Conservation (phyloP, 2,797 vertebrate species). For the Eulemur rubriventer region DNA sequence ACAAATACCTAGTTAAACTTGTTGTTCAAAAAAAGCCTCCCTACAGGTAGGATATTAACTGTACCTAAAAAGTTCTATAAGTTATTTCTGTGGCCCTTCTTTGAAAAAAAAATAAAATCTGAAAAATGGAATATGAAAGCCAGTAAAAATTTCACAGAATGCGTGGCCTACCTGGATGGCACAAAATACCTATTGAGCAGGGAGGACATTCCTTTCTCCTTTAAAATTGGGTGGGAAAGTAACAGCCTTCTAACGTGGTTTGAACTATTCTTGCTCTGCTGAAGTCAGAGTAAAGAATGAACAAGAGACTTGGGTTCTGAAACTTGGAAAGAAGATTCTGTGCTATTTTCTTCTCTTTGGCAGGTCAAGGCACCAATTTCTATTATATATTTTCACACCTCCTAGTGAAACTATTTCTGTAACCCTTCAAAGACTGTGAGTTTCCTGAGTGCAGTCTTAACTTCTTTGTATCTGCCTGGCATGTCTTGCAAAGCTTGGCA, state of each 20-base stretch:
- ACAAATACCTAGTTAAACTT: background rate
- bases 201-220: background rate
- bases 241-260: too few species aligned
- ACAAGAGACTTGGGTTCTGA: background rate
- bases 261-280: background rate
- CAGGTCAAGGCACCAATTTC: background rate
- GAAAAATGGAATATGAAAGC: background rate
- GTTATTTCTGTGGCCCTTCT: background rate
- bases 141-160: background rate
- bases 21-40: background rate
- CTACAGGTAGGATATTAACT: background rate
- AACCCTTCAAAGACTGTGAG: background rate
- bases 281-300: background rate
- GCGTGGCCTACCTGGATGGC: too few species aligned
- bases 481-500: background rate
- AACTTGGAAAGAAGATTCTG: background rate
- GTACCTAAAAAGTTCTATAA: background rate
- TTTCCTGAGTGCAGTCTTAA: too few species aligned
- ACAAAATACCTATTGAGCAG: background rate
- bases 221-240: background rate
- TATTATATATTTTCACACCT: background rate
- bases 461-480: background rate
- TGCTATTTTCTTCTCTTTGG: background rate
- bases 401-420: background rate
- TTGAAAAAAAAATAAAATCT: background rate